Conservation (phyloP, 2,113 vertebrate species). For the Chunga burmeisteri region DNA sequence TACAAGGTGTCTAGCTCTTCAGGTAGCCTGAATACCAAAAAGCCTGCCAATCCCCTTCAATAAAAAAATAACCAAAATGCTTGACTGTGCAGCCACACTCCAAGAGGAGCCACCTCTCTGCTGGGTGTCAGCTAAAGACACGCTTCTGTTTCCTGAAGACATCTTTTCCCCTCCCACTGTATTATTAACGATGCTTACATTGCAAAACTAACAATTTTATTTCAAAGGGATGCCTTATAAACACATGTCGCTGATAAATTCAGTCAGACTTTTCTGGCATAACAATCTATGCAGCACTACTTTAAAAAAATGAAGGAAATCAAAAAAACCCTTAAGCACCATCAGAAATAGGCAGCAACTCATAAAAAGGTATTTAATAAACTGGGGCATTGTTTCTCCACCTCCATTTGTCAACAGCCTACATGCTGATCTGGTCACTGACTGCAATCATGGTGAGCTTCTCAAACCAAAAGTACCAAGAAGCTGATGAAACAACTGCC, state of each 20-base stretch:
- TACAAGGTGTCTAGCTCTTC: background rate
- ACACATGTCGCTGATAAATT: background rate
- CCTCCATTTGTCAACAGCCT: background rate
- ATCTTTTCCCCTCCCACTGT: background rate
- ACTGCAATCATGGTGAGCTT: background rate
- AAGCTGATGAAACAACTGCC: background rate
- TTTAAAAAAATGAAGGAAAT: background rate
- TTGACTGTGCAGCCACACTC: slow-evolving; percentile 3
- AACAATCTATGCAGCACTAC: background rate
- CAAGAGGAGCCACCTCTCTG: background rate
- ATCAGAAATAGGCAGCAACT: background rate
- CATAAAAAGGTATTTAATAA: background rate
- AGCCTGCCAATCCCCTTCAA: background rate
- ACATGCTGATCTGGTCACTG: background rate
- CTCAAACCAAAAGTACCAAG: background rate
- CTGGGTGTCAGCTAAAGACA: background rate
- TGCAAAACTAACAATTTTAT: slow-evolving; percentile 36
- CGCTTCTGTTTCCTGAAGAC: background rate
- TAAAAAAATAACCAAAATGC: background rate
- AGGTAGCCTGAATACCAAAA: slow-evolving; percentile 20
- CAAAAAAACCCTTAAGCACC: background rate
- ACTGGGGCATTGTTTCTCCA: background rate
- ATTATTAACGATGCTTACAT: slow-evolving; percentile 45
- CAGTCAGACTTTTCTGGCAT: background rate
- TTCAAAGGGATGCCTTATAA: slow-evolving; percentile 16